phyloP scores from a whole-genome alignment of 2,888 invertebrate genomes.

The Apocheima hispidaria region DNA sequence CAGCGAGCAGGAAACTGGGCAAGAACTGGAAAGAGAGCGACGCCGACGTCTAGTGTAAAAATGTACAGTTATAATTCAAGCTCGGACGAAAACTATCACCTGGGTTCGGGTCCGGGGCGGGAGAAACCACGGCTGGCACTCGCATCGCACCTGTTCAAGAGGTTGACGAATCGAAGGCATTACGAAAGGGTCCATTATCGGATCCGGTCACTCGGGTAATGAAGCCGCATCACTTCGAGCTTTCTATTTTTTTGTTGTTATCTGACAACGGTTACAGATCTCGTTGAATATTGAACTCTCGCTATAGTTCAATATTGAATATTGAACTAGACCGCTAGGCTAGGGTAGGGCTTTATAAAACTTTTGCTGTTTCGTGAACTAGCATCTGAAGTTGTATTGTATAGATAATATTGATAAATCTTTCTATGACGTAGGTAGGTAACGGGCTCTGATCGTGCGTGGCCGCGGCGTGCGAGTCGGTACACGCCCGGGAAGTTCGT shows the following conservation, averaged over 20 bases:
- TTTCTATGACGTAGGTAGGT: no score
- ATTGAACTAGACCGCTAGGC: no score
- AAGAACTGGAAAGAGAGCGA: conserved; percentile 23
- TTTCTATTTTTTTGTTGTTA: conserved; percentile 29
- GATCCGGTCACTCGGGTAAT: conserved; percentile 32
- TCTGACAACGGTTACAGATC: background rate
- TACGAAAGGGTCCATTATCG: conserved; percentile 28
- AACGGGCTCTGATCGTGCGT: no score
- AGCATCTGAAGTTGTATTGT: no score
- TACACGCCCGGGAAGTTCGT: no score
- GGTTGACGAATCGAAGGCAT: conserved; percentile 22
- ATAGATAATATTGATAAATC: no score
- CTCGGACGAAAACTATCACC: background rate
- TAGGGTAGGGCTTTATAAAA: no score
- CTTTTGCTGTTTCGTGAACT: no score
- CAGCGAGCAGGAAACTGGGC: conserved; percentile 21
- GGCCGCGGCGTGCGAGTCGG: no score
- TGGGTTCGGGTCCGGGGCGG: no score
- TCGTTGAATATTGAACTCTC: conserved; percentile 2
- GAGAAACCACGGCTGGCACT: conserved; percentile 18
- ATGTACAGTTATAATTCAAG: conserved; percentile 14
- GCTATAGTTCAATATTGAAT: background rate
- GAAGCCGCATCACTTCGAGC: conserved; percentile 18
- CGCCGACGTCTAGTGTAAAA: conserved; percentile 1
- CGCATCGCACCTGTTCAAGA: conserved; percentile 16